Evolutionary conservation across 2,888 invertebrate species (phyloP).

Genomic region (Polyommatus iphigenia): DNA sequence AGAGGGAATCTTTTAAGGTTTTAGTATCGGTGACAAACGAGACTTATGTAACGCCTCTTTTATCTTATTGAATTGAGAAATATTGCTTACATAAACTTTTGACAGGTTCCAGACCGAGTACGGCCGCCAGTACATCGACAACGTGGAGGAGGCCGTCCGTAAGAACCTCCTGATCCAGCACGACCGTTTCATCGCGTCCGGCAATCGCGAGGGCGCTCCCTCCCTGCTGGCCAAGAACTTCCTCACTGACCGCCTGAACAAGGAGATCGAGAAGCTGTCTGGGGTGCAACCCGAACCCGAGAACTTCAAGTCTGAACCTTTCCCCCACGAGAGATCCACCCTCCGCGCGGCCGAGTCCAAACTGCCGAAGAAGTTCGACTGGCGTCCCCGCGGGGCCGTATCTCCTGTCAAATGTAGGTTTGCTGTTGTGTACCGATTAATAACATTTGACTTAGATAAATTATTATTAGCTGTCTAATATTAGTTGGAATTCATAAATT

Average conservation of each 20-base stretch:
- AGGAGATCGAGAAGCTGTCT: constrained; percentile 50
- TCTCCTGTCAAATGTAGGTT: constrained; percentile 62
- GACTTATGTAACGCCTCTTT: background rate
- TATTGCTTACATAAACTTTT: background rate
- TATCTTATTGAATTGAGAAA: background rate
- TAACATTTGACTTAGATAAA: background rate
- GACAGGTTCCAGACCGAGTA: constrained; percentile 53
- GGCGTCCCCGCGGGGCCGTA: constrained; percentile 64
- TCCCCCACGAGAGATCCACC: constrained; percentile 53
- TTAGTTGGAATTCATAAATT: background rate
- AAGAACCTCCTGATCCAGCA: constrained; percentile 58
- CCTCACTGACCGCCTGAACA: constrained; percentile 58
- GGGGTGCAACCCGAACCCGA: constrained; percentile 47
- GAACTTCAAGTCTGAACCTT: constrained; percentile 46
- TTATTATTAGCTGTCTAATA: too few species aligned
- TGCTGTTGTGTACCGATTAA: background rate
- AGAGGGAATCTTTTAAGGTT: background rate
- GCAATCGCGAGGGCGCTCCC: constrained; percentile 62
- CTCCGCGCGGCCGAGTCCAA: constrained; percentile 46
- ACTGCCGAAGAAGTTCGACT: constrained; percentile 63
- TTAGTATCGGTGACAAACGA: background rate
- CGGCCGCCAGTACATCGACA: constrained; percentile 55
- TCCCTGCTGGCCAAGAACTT: constrained; percentile 55
- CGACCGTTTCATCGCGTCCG: constrained; percentile 56
- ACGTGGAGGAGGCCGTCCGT: constrained; percentile 60